These are phyloP conservation scores for Noctua fimbriata DNA, from an alignment of 2,888 invertebrate genomes.

Conservation along the genomic window DNA sequence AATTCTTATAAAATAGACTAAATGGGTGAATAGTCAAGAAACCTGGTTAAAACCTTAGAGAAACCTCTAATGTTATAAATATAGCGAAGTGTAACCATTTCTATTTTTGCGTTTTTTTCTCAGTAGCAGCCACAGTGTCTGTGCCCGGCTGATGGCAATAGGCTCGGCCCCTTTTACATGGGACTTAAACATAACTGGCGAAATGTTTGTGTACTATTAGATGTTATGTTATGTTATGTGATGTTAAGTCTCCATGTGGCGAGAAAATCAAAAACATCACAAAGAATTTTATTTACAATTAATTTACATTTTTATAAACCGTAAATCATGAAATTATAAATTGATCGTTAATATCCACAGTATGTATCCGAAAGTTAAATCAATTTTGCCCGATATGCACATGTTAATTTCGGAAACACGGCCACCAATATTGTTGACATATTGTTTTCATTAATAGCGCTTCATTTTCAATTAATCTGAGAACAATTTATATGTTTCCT, in stretches of 20 bases:
- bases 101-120: too few relatives aligned
- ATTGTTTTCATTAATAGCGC: slow-evolving; percentile 51
- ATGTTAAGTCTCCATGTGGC: neutral
- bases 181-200: too few relatives aligned
- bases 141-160: too few relatives aligned
- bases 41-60: neutral
- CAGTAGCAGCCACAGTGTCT: too few relatives aligned
- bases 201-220: neutral
- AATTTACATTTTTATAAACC: neutral
- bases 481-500: slow-evolving; percentile 17
- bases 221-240: too few relatives aligned
- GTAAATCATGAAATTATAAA: slow-evolving; percentile 24
- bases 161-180: too few relatives aligned
- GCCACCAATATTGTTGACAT: slow-evolving; percentile 50
- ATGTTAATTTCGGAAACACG: slow-evolving; percentile 52
- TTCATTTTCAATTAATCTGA: slow-evolving; percentile 41
- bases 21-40: neutral
- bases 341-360: slow-evolving; percentile 29
- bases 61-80: neutral
- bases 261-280: neutral
- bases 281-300: neutral
- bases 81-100: too few relatives aligned
- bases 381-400: slow-evolving; percentile 46
- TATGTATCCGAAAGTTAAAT: slow-evolving; percentile 30
- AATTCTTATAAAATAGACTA: neutral